phyloP scores from a whole-genome alignment of 2,888 invertebrate genomes.

The Phasia obesa region DNA sequence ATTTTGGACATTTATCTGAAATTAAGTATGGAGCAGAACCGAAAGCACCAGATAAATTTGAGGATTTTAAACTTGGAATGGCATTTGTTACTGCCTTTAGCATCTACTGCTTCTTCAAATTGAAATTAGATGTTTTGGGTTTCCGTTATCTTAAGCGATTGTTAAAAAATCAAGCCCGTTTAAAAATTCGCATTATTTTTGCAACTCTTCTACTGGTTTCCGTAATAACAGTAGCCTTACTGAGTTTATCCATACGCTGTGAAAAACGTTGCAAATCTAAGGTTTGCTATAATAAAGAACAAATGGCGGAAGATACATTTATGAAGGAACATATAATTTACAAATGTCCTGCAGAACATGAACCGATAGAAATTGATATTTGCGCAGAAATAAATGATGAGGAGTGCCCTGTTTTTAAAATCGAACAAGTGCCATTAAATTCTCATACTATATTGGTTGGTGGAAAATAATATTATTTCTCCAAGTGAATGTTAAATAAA shows the following conservation, averaged over 20 bases:
- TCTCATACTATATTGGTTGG: neutral
- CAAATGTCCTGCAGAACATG: neutral
- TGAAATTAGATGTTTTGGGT: neutral
- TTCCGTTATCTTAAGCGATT: neutral
- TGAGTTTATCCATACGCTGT: neutral
- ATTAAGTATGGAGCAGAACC: neutral
- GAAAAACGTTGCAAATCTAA: neutral
- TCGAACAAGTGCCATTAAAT: neutral
- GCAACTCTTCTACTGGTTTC: neutral
- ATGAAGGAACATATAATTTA: neutral
- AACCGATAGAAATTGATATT: neutral
- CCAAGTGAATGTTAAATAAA: no score
- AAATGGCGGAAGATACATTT: neutral
- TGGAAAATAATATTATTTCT: no score
- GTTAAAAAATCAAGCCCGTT: neutral
- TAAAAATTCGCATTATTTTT: constrained; percentile 1
- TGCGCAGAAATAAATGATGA: neutral
- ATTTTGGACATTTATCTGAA: constrained; percentile 1
- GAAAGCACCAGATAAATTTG: neutral
- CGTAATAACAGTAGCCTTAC: neutral
- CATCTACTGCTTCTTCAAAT: neutral
- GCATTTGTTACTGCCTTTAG: neutral
- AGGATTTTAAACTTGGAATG: neutral
- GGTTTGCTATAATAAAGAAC: neutral
- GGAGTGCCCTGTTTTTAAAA: neutral